phyloP scores from a whole-genome alignment of 2,113 vertebrate species.

The Lucifuga dentata region DNA sequence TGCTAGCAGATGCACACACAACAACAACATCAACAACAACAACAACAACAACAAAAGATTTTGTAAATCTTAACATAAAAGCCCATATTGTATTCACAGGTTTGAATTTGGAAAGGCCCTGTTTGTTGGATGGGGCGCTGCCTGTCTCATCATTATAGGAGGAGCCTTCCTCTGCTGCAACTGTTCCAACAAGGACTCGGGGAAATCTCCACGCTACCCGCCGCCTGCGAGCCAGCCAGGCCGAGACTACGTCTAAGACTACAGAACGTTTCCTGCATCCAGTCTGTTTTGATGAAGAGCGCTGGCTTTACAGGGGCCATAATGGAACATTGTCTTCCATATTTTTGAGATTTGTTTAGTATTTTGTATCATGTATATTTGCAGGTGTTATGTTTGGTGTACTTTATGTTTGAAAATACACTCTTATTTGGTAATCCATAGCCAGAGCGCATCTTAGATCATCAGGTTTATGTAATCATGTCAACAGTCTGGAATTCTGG shows the following conservation, averaged over 20 bases:
- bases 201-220: constrained; percentile 82
- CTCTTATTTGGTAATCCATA: not conserved
- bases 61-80: no score
- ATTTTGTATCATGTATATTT: constrained; percentile 23
- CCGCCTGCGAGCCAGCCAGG: constrained; percentile 79
- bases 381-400: constrained; percentile 13
- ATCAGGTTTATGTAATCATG: no score
- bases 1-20: no score
- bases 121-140: constrained; percentile 92
- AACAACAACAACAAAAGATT: no score
- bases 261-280: not conserved
- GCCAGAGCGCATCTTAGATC: no score
- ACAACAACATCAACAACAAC: no score
- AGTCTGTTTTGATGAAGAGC: not conserved
- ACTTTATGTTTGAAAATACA: constrained; percentile 8
- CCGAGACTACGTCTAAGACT: constrained; percentile 86
- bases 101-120: constrained; percentile 95
- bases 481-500: no score
- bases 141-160: constrained; percentile 87
- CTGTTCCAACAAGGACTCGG: constrained; percentile 80
- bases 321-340: no score
- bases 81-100: constrained; percentile 70
- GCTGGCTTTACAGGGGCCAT: not conserved
- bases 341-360: not conserved
- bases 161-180: constrained; percentile 91